These are phyloP conservation scores for Acipenser oxyrinchus DNA, from an alignment of 2,797 vertebrate species.

Conservation along the genomic window DNA sequence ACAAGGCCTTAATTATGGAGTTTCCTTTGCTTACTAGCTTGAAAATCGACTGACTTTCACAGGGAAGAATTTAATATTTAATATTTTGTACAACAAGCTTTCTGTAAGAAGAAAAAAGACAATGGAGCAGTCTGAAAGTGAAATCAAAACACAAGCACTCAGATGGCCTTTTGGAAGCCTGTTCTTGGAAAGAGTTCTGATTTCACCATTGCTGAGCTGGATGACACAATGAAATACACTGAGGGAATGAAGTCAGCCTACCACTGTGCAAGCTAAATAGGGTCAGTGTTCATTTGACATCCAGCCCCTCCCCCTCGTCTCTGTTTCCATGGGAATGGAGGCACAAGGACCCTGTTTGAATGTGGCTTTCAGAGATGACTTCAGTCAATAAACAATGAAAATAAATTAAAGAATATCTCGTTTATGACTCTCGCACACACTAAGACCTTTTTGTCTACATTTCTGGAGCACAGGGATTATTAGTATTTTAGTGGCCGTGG, in stretches of 20 bases:
- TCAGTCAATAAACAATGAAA: not conserved
- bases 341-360: not conserved
- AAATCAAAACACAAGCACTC: too few relatives aligned
- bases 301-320: not conserved
- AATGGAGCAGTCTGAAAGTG: too few relatives aligned
- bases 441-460: too few relatives aligned
- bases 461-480: too few relatives aligned
- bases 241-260: conserved; percentile 9
- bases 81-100: too few relatives aligned
- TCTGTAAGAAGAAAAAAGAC: too few relatives aligned
- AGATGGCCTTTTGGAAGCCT: not conserved
- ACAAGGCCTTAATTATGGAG: too few relatives aligned
- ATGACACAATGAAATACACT: not conserved
- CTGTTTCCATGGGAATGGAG: conserved; percentile 10
- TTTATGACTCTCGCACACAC: too few relatives aligned
- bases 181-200: not conserved
- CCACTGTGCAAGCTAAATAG: conserved; percentile 5
- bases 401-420: not conserved
- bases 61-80: too few relatives aligned
- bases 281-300: not conserved
- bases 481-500: too few relatives aligned
- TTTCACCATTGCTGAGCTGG: not conserved
- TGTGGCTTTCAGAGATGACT: conserved; percentile 1
- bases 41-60: too few relatives aligned
- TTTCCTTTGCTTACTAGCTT: too few relatives aligned